Percentiles rank a stretch among this genome's conserved stretches.
Conservation (phyloP, 2,888 invertebrate genomes). For the Hanleya hanleyi region DNA sequence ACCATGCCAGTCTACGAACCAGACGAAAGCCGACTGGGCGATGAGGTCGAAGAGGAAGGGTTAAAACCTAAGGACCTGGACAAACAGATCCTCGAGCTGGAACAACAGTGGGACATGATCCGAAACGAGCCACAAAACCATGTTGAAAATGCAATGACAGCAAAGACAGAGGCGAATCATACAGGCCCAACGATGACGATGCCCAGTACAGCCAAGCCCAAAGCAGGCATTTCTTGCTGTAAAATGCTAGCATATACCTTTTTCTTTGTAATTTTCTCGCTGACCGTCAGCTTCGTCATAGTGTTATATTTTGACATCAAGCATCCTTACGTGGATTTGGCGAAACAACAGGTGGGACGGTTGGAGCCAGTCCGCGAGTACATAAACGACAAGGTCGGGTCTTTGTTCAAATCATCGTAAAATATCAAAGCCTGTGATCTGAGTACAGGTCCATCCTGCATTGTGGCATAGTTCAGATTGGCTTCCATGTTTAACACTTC, state of each 20-base stretch:
- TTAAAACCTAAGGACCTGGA: conserved; percentile 49
- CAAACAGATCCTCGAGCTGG: conserved; percentile 60
- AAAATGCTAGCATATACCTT: conserved; percentile 47
- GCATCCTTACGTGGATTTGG: conserved; percentile 39
- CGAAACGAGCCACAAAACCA: conserved; percentile 44
- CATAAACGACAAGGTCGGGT: not conserved
- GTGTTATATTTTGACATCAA: conserved; percentile 57
- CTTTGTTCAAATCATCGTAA: conserved; percentile 1
- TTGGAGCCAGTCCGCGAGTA: not conserved
- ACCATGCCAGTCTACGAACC: conserved; percentile 45
- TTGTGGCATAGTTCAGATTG: too few relatives aligned
- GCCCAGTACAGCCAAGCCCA: not conserved
- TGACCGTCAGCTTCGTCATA: conserved; percentile 45
- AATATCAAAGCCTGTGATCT: too few relatives aligned
- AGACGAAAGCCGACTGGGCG: conserved; percentile 41
- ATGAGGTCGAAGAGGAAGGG: conserved; percentile 44
- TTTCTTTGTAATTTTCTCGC: conserved; percentile 45
- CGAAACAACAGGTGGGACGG: not conserved
- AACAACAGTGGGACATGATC: conserved; percentile 50
- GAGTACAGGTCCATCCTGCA: too few relatives aligned
- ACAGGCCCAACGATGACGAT: not conserved
- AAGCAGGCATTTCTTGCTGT: conserved; percentile 35
- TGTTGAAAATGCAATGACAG: conserved; percentile 8
- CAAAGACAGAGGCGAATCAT: not conserved
- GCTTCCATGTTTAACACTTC: too few relatives aligned